Conservation (phyloP, 2,113 vertebrate genomes). For the Cervus canadensis region DNA sequence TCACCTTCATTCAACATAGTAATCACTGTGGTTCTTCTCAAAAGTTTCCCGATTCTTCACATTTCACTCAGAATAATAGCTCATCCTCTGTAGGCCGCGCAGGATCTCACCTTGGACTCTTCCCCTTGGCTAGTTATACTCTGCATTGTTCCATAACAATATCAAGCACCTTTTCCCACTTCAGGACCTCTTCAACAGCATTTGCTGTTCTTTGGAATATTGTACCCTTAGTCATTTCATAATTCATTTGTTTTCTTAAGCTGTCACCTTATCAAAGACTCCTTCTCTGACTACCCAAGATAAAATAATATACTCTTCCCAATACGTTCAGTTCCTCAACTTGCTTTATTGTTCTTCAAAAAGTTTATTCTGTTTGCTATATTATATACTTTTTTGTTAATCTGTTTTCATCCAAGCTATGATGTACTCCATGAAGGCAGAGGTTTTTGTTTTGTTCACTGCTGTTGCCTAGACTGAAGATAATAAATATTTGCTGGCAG, state of each 20-base stretch:
- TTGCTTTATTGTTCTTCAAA: neutral
- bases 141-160: neutral
- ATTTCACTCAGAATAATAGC: neutral
- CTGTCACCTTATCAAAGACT: neutral
- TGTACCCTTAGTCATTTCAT: neutral
- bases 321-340: neutral
- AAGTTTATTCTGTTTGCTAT: neutral
- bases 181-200: neutral
- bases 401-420: neutral
- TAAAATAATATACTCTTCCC: neutral
- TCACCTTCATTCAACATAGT: neutral
- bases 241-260: neutral
- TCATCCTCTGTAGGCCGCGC: neutral
- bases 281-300: neutral
- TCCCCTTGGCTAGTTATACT: neutral
- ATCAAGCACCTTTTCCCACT: neutral
- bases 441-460: neutral
- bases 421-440: neutral
- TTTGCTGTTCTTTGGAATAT: constrained; percentile 14
- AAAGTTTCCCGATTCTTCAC: neutral
- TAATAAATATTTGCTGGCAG: neutral
- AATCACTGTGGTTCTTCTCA: neutral
- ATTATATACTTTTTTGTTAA: neutral
- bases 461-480: neutral
- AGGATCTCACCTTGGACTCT: neutral